Percentiles rank a stretch among this genome's conserved stretches.
These are phyloP conservation scores for Chrysemys picta DNA, from an alignment of 2,113 vertebrate genomes.

Conservation along the genomic window DNA sequence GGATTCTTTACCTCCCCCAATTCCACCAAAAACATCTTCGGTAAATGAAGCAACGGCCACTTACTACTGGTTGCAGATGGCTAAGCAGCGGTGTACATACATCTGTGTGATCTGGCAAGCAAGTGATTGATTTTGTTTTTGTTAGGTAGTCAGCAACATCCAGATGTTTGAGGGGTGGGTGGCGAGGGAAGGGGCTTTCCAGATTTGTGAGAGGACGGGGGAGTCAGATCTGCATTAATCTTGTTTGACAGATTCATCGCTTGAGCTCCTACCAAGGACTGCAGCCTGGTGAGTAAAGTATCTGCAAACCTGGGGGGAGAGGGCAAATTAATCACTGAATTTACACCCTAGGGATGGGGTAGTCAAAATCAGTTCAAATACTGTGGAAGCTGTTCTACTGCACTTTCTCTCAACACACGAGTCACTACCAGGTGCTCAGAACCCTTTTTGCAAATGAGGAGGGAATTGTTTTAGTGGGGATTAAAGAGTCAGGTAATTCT, in stretches of 20 bases:
- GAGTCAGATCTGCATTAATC: neutral
- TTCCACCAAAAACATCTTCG: neutral
- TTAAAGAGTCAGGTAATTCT: neutral
- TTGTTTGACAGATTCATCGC: neutral
- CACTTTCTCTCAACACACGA: fast-evolving
- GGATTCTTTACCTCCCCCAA: neutral
- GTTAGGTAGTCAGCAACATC: neutral
- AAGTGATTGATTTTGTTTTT: neutral
- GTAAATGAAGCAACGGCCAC: neutral
- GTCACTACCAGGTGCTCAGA: neutral
- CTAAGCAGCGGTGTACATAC: neutral
- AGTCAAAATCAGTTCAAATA: neutral
- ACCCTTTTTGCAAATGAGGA: neutral
- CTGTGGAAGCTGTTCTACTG: neutral
- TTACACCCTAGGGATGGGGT: neutral
- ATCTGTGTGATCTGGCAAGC: neutral
- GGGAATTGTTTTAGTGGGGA: neutral
- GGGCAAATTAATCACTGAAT: neutral
- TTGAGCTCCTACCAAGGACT: neutral
- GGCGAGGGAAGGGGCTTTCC: neutral
- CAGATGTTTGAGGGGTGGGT: neutral
- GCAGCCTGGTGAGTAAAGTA: neutral
- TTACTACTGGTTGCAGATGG: neutral
- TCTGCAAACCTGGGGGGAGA: neutral
- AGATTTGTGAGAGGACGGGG: neutral